These are phyloP conservation scores for Emmelina monodactyla DNA, from an alignment of 2,888 invertebrate species.

Conservation along the genomic window DNA sequence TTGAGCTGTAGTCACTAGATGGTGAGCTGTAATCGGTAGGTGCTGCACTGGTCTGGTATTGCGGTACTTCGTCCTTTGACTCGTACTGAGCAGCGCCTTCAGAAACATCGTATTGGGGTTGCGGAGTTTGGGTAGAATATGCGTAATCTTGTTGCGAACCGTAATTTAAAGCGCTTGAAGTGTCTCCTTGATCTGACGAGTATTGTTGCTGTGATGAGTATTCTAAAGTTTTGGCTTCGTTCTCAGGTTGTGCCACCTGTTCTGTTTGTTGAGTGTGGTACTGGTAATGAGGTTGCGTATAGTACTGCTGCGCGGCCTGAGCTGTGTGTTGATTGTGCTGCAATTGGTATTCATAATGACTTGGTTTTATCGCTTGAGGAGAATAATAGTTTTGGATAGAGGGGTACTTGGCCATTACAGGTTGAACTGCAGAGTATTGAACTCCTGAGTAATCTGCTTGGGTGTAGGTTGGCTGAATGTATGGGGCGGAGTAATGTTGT, in stretches of 20 bases:
- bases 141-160: conserved; percentile 13
- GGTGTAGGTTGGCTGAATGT: conserved; percentile 47
- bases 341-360: conserved; percentile 41
- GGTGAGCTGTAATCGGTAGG: conserved; percentile 16
- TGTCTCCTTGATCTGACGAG: conserved; percentile 23
- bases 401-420: conserved; percentile 56
- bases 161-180: not conserved
- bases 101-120: conserved; percentile 22
- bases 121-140: conserved; percentile 17
- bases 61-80: conserved; percentile 17
- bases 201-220: conserved; percentile 23
- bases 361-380: conserved; percentile 3
- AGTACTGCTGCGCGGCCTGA: conserved; percentile 30
- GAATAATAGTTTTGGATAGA: conserved; percentile 11
- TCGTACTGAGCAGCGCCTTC: too few species aligned
- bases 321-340: conserved; percentile 33
- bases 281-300: conserved; percentile 35
- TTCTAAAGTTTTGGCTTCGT: conserved; percentile 13
- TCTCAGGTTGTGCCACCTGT: conserved; percentile 9
- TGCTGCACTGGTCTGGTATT: conserved; percentile 23
- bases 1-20: conserved; percentile 16
- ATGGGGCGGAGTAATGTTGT: conserved; percentile 44
- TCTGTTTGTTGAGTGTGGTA: conserved; percentile 28
- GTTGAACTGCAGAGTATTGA: conserved; percentile 55
- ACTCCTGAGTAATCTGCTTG: conserved; percentile 51